Conservation (phyloP, 1,140 invertebrate genomes). For the Formica selysi region DNA sequence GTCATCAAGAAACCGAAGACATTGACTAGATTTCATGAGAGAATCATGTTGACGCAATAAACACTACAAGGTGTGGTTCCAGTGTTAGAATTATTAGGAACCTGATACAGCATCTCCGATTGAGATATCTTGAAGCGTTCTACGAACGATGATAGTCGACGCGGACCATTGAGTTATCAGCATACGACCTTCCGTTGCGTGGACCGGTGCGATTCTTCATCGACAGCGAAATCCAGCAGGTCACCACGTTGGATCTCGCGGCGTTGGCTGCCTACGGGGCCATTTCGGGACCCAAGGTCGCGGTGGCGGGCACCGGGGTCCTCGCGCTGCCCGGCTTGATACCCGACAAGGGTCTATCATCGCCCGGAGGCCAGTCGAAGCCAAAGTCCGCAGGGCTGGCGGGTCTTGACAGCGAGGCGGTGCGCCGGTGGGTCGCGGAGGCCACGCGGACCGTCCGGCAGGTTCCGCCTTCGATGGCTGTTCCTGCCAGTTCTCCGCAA, state of each 20-base stretch:
- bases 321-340: conserved; percentile 84
- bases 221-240: conserved; percentile 47
- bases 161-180: conserved; percentile 6
- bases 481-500: conserved; percentile 75
- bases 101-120: not conserved
- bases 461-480: conserved; percentile 80
- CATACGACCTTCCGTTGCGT: conserved; percentile 18
- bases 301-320: conserved; percentile 86
- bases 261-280: conserved; percentile 82
- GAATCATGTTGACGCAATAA: conserved; percentile 15
- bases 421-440: conserved; percentile 86
- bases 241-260: conserved; percentile 83
- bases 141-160: conserved; percentile 36
- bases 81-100: not conserved
- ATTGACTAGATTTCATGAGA: not conserved
- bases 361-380: conserved; percentile 80
- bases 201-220: conserved; percentile 26
- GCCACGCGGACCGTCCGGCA: conserved; percentile 84
- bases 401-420: conserved; percentile 86
- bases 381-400: conserved; percentile 85
- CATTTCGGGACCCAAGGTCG: conserved; percentile 82
- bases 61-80: conserved; percentile 9
- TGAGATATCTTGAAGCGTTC: not conserved
- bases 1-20: conserved; percentile 56
- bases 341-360: conserved; percentile 83